phyloP scores from a whole-genome alignment of 2,888 invertebrate species.

The Plusia festucae region DNA sequence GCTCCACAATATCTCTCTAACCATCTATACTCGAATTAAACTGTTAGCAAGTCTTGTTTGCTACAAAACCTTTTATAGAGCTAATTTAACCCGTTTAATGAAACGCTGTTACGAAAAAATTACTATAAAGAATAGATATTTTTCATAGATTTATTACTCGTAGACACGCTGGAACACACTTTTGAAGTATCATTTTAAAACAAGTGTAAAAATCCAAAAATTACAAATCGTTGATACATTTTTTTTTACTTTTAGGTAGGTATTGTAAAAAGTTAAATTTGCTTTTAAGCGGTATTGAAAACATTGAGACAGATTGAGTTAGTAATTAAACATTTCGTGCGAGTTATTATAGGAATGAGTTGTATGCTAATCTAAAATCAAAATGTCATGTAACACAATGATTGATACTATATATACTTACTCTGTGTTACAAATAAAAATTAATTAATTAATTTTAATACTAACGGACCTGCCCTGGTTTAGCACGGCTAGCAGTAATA shows the following conservation, averaged over 20 bases:
- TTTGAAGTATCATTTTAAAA: too few relatives aligned
- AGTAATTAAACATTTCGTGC: neutral
- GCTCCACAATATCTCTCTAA: slow-evolving; percentile 48
- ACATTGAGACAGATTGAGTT: neutral
- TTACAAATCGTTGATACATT: too few relatives aligned
- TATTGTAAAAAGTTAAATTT: neutral
- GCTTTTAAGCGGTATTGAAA: neutral
- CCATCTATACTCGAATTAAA: slow-evolving; percentile 17
- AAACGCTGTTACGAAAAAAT: too few relatives aligned
- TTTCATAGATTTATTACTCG: too few relatives aligned
- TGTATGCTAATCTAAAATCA: neutral
- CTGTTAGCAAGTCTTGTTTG: neutral
- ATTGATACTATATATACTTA: neutral
- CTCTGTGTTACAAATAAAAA: neutral
- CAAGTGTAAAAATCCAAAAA: too few relatives aligned
- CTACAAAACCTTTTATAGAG: neutral
- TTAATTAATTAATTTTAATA: neutral
- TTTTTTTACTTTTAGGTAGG: neutral
- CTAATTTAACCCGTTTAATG: too few relatives aligned
- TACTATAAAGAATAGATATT: too few relatives aligned
- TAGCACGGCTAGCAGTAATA: too few relatives aligned
- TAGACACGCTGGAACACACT: too few relatives aligned
- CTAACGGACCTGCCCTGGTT: too few relatives aligned
- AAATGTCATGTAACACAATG: neutral
- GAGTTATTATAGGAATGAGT: slow-evolving; percentile 1